These are phyloP conservation scores for Neocloeon triangulifer DNA, from an alignment of 1,140 invertebrate species.

Conservation along the genomic window DNA sequence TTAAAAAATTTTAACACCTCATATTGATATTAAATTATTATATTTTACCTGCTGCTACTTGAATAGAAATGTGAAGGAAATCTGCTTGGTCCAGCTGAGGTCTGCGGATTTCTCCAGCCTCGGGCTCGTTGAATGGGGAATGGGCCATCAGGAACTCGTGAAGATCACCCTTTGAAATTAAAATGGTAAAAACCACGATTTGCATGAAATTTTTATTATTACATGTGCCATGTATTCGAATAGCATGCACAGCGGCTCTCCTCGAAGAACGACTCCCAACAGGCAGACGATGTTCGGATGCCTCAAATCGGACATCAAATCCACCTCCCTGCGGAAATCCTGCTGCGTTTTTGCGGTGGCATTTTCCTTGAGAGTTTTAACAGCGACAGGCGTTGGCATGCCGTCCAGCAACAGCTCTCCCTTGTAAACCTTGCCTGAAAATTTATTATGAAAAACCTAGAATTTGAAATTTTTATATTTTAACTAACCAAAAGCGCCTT, in stretches of 20 bases:
- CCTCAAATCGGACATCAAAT: conserved; percentile 76
- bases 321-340: conserved; percentile 77
- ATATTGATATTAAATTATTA: not conserved
- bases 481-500: conserved; percentile 76
- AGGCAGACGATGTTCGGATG: conserved; percentile 93
- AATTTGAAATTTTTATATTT: too few relatives aligned
- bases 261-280: conserved; percentile 71
- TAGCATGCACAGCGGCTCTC: conserved; percentile 85
- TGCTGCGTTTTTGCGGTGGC: conserved; percentile 74
- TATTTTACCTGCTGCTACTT: conserved; percentile 59
- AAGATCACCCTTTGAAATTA: conserved; percentile 49
- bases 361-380: conserved; percentile 87
- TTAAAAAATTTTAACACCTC: too few relatives aligned
- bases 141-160: conserved; percentile 83
- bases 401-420: conserved; percentile 56
- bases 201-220: conserved; percentile 6
- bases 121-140: conserved; percentile 45
- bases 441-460: too few relatives aligned
- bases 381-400: conserved; percentile 52
- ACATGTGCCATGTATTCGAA: conserved; percentile 82
- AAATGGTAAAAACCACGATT: not conserved
- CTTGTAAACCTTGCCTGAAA: conserved; percentile 65
- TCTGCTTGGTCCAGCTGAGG: conserved; percentile 52
- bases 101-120: conserved; percentile 33
- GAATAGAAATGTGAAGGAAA: conserved; percentile 63